Evolutionary conservation across 2,797 vertebrate species (phyloP), one percentile per base, ranked within the genome.

Genomic region (Liasis olivaceus): DNA sequence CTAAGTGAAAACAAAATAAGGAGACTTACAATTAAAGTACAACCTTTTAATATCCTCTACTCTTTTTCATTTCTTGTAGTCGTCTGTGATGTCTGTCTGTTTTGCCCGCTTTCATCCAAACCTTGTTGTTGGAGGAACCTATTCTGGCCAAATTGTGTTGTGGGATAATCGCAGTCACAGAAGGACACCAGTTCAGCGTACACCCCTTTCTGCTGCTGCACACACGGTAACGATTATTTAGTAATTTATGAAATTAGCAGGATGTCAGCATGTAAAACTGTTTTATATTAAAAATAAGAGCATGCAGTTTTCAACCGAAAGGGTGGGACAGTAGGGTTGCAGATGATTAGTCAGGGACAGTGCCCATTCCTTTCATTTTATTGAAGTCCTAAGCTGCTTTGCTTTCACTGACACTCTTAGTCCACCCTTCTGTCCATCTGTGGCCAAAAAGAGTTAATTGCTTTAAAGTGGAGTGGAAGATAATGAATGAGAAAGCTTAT

Each of bases 91-190:
- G 97, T 99, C 99, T 0, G 99, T 99, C 95, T 99, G 99, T 95
- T 99, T 99, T 91, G 99, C 99, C 62, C 98, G 98, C 94, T 99
- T 99, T 97, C 99, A 99, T 96, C 99, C 99, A 85, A 99, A 99
- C 96, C 98, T 99, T 92, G 98, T 99, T 0, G 99, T 99, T 26
- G 99, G 99, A 88, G 99, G 99, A 81, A 99, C 99, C 0, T 99
- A 99, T 95, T 99, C 99, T 0, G 99, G 99, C 88, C 99, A 99
- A 97, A 99, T 99, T 28, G 99, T 99, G 90, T 95, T 99, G 93
- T 99, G 99, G 99, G 99, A 99, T 97, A 99, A 99, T 95, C 98
- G 99, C 95, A 99, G 99, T 87, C 99, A 99, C 97, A 97, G 99
- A 42, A 98, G 99, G 95, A 99, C 99, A 0, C 99, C 99, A 0